Evolutionary conservation across 37 sponge, comb jelly and placozoan species (phyloP).

Genomic region (Theonella swinhoei): DNA sequence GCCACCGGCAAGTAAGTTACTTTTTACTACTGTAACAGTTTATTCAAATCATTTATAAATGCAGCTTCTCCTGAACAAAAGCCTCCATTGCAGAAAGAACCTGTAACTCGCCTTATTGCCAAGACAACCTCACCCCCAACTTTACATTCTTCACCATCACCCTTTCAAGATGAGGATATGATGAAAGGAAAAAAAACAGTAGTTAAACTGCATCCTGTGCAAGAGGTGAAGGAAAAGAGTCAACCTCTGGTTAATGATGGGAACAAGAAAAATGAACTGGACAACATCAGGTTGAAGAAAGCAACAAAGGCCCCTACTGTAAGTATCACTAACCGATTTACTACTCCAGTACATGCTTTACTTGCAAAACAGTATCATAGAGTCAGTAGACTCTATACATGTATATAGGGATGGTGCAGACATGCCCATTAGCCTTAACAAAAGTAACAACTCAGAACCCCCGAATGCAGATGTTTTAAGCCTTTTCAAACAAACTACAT

Average conservation of each 20-base stretch:
- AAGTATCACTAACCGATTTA: no score
- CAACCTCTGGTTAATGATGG: background rate
- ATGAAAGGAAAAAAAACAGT: background rate
- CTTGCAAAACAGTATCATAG: no score
- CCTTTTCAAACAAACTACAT: no score
- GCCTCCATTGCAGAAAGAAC: background rate
- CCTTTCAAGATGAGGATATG: background rate
- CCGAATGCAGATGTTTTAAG: no score
- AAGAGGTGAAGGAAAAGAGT: background rate
- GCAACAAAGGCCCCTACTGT: background rate
- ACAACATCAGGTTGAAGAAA: constrained; percentile 31
- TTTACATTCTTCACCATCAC: background rate
- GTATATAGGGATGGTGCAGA: no score
- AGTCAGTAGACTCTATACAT: no score
- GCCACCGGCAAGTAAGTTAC: background rate
- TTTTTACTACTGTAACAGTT: background rate
- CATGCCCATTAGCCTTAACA: no score
- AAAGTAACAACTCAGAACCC: no score
- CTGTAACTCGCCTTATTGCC: background rate
- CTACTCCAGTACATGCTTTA: no score
- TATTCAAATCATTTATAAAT: background rate
- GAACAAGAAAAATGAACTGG: constrained; percentile 17
- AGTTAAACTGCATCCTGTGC: background rate
- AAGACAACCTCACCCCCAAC: background rate
- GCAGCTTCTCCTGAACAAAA: background rate